phyloP scores from a whole-genome alignment of 2,113 vertebrate genomes.

The Acrocephalus kingi region DNA sequence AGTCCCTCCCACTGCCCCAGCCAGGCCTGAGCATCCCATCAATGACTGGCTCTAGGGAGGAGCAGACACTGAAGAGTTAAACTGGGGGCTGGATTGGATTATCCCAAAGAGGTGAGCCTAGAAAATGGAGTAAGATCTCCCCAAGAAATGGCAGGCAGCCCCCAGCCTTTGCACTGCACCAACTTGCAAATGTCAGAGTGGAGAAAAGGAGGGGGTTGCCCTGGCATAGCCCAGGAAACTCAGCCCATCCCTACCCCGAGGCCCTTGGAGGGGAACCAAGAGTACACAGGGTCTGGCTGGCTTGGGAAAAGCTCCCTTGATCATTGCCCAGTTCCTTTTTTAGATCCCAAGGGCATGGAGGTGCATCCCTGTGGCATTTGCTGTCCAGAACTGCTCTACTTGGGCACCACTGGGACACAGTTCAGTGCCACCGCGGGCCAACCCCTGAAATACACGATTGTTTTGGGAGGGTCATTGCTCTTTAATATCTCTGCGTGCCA shows the following conservation, averaged over 20 bases:
- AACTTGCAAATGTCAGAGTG: neutral
- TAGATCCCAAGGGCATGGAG: neutral
- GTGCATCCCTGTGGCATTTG: neutral
- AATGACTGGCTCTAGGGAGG: neutral
- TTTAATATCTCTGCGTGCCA: neutral
- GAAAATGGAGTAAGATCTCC: neutral
- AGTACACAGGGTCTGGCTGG: neutral
- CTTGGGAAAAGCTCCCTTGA: neutral
- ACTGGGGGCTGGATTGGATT: neutral
- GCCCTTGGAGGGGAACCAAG: neutral
- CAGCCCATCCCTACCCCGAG: neutral
- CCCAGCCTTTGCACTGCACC: neutral
- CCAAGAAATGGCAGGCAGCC: neutral
- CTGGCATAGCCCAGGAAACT: neutral
- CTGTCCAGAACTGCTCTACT: neutral
- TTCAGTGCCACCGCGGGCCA: fast-evolving
- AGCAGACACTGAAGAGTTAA: neutral
- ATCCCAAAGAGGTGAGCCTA: neutral
- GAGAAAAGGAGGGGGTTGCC: neutral
- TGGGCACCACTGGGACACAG: neutral
- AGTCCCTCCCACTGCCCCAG: too few species aligned
- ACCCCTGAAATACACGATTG: neutral
- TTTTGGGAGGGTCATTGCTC: neutral
- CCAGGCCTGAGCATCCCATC: neutral
- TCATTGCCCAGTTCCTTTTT: neutral